These are phyloP conservation scores for Mesodorylaimus sp. DNA, from an alignment of 2,888 invertebrate genomes.

Conservation along the genomic window DNA sequence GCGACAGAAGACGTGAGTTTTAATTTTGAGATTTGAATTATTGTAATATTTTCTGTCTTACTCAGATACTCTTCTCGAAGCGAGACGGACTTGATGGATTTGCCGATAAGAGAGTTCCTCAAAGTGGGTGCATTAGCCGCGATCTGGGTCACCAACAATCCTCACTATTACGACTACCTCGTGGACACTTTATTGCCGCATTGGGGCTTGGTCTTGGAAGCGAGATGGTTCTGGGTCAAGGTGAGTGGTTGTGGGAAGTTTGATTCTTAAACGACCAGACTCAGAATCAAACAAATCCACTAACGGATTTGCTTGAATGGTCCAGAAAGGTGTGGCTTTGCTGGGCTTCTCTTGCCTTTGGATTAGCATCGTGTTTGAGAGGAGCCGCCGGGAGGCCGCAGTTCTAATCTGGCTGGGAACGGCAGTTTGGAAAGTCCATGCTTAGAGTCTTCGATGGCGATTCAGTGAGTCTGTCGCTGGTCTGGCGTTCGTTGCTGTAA, in stretches of 20 bases:
- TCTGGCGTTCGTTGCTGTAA: too few species aligned
- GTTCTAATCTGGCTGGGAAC: too few species aligned
- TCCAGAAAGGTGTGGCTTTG: too few species aligned
- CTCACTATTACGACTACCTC: constrained; percentile 48
- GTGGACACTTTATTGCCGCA: constrained; percentile 48
- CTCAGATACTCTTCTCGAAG: constrained; percentile 58
- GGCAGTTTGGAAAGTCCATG: too few species aligned
- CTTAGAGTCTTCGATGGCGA: too few species aligned
- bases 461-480: too few species aligned
- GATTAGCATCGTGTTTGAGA: too few species aligned
- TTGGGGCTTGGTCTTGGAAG: constrained; percentile 53
- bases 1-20: constrained; percentile 39
- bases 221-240: constrained; percentile 76
- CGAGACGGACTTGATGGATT: constrained; percentile 49
- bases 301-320: too few species aligned
- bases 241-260: constrained; percentile 37
- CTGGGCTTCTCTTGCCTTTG: too few species aligned
- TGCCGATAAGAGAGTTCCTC: constrained; percentile 50
- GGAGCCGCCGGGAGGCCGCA: too few species aligned
- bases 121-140: constrained; percentile 48
- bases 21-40: not conserved
- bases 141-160: constrained; percentile 80
- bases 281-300: too few species aligned
- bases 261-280: too few species aligned
- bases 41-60: constrained; percentile 6